Percentiles rank a stretch among this genome's conserved stretches.
Evolutionary conservation across 64 coral and sea anemone species (phyloP).

Genomic region (Actinia tenebrosa): DNA sequence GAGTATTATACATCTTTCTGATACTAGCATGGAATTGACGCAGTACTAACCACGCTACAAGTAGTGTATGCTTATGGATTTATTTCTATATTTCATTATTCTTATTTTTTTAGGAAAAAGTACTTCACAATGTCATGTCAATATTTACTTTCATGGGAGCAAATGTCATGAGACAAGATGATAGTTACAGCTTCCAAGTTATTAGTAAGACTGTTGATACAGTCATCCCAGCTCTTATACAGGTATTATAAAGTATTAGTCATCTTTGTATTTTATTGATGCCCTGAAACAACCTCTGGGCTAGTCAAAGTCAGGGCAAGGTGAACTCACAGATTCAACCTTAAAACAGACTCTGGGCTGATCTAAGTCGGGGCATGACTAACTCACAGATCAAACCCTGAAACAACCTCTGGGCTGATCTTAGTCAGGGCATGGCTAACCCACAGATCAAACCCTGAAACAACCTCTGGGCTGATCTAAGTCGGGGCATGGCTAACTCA

Average conservation of each 20-base stretch:
- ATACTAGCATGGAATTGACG: neutral
- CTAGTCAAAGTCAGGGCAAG: no score
- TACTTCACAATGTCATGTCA: conserved; percentile 96
- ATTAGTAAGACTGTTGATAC: conserved; percentile 89
- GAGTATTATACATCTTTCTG: conserved; percentile 4
- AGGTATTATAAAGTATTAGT: conserved; percentile 25
- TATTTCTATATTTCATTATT: neutral
- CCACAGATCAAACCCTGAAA: no score
- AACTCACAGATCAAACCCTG: no score
- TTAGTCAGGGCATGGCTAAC: no score
- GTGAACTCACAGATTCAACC: no score
- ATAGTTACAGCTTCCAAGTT: conserved; percentile 96
- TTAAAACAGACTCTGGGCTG: no score
- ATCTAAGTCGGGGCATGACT: no score
- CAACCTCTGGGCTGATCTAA: no score
- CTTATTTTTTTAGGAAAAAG: conserved; percentile 67
- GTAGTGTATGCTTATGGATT: neutral
- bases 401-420: no score
- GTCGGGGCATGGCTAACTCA: no score
- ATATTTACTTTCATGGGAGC: conserved; percentile 99
- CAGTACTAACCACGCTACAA: neutral
- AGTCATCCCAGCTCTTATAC: conserved; percentile 91
- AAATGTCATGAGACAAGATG: conserved; percentile 81
- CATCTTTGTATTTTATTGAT: no score
- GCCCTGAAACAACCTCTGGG: no score